Evolutionary conservation across 2,888 invertebrate genomes (phyloP), one percentile per base, ranked within the genome.

Genomic region (Dione juno): DNA sequence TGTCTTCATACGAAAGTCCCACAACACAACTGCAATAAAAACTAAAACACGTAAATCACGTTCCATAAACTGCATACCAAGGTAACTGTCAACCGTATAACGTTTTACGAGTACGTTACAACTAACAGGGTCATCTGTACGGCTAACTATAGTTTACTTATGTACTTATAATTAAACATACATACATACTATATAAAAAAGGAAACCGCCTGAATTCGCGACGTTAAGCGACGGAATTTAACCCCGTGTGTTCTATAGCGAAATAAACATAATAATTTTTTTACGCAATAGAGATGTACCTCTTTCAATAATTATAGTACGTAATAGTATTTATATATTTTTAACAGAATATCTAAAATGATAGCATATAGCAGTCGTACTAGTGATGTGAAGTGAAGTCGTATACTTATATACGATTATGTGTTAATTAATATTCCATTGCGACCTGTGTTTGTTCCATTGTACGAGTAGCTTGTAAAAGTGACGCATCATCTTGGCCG

Each of bases 31-130:
- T n/a, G 48, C 37, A 58, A 67, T 43, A 58, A 58, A 58, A 67
- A 41, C 5, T 21, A n/a, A n/a, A 53, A 43, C 21, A 48, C 45
- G 48, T 67, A 50, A 50, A 67, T 40, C 37, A 48, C 45, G 21
- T 67, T 28, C 48, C 11, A 58, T 48, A 10, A 40, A 58, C 16
- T 50, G 10, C 50, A 50, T 19, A 19, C 14, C 14, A 21, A 65
- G 14, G 35, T 67, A 67, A 67, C 66, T 67, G 66, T 67, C 66
- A 43, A 35, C 61, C 28, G 45, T 58, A 37, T 67, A 40, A 35
- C 66, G 54, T 57, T 57, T 54, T 37, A 57, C 37, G 57, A 61
- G 28, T 35, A 35, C 61, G 43, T 61, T 61, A 61, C 45, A n/a
- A 40, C 50, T 48, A 58, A 48, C 66, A 40, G 48, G 48, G 21